Base-by-base conservation (phyloP, 2,797 vertebrate genomes). In the Schizopygopsis malacanthus region DNA sequence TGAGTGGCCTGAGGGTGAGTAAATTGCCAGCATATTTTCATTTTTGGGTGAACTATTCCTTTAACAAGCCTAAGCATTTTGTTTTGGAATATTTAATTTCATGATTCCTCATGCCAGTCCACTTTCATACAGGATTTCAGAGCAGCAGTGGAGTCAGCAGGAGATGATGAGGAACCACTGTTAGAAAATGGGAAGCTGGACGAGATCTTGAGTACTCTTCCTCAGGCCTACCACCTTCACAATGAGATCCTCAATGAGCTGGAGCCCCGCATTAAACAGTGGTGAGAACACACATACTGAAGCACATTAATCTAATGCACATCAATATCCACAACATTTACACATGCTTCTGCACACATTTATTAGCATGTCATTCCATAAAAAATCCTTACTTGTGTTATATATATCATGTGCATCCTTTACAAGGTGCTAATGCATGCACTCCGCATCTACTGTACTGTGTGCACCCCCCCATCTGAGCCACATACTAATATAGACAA, bases 211-310 rank as follows among this genome's bases (percentile, higher is more conserved):
- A 94, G 94, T 2, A 93, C 95, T 13, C 95, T 99, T 83, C 96
- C 96, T 16, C 94, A 97, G 91, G 95, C 97, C 88, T 96, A 94
- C 85, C 90, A 92, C 85, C 94, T 99, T 65, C 98, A 99, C 91
- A 96, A 93, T 91, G 95, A 95, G 88, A 95, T 99, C 88, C 92
- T 98, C 65, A 89, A 90, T 28, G 96, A 97, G 89, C 93, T 99
- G 93, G 96, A 97, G 86, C 94, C 96, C 41, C 96, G 95, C 88
- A 93, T 98, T 81, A 91, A 91, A 79, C 95, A 96, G 88, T 99
- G 98, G 98, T 97, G 92, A 93, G 94, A 87, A 59, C 56, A 83
- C 78, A 54, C 37, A 61, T n/a, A 33, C 15, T 69, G 28, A 67
- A 43, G 25, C 52, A 52, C 65, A 67, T 41, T 12, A 61, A 41